A percentile compares a stretch with the other conserved stretches of the same genome.
These are phyloP conservation scores for Anarrhichthys ocellatus DNA, from an alignment of 2,113 vertebrate species.

Conservation along the genomic window DNA sequence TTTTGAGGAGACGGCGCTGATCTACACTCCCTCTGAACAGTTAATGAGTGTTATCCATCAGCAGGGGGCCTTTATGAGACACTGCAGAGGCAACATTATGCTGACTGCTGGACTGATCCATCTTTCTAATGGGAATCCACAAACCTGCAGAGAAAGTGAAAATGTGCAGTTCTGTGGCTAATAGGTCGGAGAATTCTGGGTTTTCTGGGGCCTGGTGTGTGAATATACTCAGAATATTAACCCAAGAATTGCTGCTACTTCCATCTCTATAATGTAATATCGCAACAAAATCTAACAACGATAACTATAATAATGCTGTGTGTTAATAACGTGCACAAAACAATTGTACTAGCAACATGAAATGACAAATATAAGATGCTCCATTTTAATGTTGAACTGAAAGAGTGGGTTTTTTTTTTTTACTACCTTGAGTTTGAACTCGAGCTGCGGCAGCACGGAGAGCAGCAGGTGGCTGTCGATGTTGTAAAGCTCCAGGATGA, in stretches of 20 bases:
- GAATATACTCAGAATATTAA: constrained; percentile 14
- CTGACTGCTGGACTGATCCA: constrained; percentile 71
- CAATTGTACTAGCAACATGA: not conserved
- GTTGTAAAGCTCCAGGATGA: constrained; percentile 98
- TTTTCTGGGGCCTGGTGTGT: constrained; percentile 12
- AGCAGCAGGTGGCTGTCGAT: constrained; percentile 98
- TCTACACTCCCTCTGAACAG: constrained; percentile 65
- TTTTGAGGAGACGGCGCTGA: constrained; percentile 70
- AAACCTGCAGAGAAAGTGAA: constrained; percentile 52
- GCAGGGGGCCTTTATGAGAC: constrained; percentile 70
- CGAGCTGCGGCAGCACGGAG: constrained; percentile 98
- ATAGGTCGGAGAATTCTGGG: constrained; percentile 12
- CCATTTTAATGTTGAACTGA: not conserved
- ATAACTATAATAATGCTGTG: not conserved
- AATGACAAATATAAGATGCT: not conserved
- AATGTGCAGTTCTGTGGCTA: constrained; percentile 41
- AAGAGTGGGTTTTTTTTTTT: not conserved
- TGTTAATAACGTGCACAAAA: not conserved
- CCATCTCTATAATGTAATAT: not conserved
- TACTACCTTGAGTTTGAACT: constrained; percentile 98
- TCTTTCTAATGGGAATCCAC: constrained; percentile 65
- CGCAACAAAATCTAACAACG: not conserved
- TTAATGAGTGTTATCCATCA: constrained; percentile 79
- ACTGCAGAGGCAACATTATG: constrained; percentile 75
- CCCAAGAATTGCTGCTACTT: not conserved